Base-by-base conservation (phyloP, 2,888 invertebrate genomes). In the Aplocera efformata region DNA sequence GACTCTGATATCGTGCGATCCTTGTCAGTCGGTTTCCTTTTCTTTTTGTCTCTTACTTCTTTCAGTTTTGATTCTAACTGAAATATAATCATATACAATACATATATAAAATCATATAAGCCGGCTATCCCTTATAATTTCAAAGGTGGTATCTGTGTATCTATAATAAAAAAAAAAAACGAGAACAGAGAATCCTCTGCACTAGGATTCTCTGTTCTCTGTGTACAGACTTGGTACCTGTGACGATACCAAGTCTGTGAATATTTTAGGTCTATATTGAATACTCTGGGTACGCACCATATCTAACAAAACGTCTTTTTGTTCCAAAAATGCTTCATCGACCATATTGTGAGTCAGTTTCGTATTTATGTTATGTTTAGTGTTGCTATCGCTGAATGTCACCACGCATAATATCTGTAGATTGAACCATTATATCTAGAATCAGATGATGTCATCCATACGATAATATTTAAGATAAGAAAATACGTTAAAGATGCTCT, bases 11-110 rank as follows among this genome's bases (percentile, higher is more conserved):
- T 45, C 7, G 32, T 27, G 27, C 38, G 1, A 5, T 52, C 45
- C 5, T 21, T 43, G 8, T 42, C 52, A n/a, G 25, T 7, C 3
- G 17, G 2, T 33, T 68, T 75, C 47, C 72, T 78, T 49, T 71
- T 80, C 51, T 73, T 81, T 52, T 77, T 79, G 7, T 77, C 72
- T 42, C 67, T 64, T 1, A 81, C 71, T 63, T 80, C 80, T 65
- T 76, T 83, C 27, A 46, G 35, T 32, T 46, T 46, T 1, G 67
- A 40, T 65, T 82, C 81, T 42, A 82, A 56, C 82, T 82, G 63
- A 11, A 60, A 72, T 53, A 11, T 2, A 17, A 11, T 17, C 20
- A 32, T 21, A 7, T 28, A 11, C 13, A 7, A 28, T 30, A 1
- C 27, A 27, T 10, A 3, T 9, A 27, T 10, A 10, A 10, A 6